Percentiles rank a stretch among this genome's conserved stretches.
phyloP scores from a whole-genome alignment of 2,797 vertebrate species.

The Rhinophrynus dorsalis region DNA sequence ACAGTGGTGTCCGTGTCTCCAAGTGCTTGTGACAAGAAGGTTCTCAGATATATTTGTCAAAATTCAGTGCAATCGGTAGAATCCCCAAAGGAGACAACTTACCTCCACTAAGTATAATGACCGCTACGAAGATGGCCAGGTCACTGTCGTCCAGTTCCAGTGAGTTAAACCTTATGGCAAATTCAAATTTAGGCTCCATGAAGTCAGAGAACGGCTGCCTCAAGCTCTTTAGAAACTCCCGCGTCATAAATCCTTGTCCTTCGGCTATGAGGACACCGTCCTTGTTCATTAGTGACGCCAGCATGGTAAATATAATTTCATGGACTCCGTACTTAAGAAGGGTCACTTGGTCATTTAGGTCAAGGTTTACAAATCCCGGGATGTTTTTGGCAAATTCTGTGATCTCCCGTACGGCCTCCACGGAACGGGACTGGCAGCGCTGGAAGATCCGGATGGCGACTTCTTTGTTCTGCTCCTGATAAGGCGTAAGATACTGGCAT shows the following conservation, averaged over 20 bases:
- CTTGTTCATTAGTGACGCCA: slow-evolving; percentile 97
- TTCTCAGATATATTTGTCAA: too few relatives aligned
- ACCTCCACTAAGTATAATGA: slow-evolving; percentile 99
- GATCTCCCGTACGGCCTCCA: slow-evolving; percentile 93
- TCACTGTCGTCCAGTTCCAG: slow-evolving; percentile 97
- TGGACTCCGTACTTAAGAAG: slow-evolving; percentile 95
- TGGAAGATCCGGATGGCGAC: slow-evolving; percentile 96
- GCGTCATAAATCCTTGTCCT: slow-evolving; percentile 96
- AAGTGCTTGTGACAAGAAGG: too few relatives aligned
- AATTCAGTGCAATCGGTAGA: too few relatives aligned
- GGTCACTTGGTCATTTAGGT: slow-evolving; percentile 96
- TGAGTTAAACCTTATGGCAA: slow-evolving; percentile 95
- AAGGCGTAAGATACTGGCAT: slow-evolving; percentile 75
- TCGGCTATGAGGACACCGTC: slow-evolving; percentile 94
- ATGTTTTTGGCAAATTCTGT: slow-evolving; percentile 97
- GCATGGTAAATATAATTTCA: slow-evolving; percentile 94
- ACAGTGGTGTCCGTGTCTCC: too few relatives aligned
- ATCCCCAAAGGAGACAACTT: too few relatives aligned
- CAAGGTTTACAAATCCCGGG: slow-evolving; percentile 90
- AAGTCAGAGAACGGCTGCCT: slow-evolving; percentile 93
- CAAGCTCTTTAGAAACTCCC: slow-evolving; percentile 96
- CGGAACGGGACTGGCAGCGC: slow-evolving; percentile 92
- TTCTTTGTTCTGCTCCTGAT: slow-evolving; percentile 75
- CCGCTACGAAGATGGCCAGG: slow-evolving; percentile 95
- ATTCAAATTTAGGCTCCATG: slow-evolving; percentile 98